phyloP scores from a whole-genome alignment of 2,113 vertebrate genomes.

The Marmota flaviventris region DNA sequence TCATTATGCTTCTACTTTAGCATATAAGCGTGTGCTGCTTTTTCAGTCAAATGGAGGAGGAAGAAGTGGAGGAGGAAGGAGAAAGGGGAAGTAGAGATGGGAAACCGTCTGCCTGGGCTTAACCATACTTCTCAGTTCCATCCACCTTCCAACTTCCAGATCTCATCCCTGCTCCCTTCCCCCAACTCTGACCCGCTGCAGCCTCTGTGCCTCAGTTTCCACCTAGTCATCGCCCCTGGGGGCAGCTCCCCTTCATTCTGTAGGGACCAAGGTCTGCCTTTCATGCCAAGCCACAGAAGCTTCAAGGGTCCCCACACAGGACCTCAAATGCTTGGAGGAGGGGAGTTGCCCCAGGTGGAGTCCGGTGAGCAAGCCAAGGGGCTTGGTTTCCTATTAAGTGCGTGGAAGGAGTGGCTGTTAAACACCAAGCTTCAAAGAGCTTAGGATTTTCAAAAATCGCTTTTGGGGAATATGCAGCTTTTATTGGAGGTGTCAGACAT shows the following conservation, averaged over 20 bases:
- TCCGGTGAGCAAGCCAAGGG: slow-evolving; percentile 50
- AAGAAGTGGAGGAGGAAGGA: neutral
- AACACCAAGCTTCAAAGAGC: slow-evolving; percentile 73
- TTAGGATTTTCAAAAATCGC: slow-evolving; percentile 74
- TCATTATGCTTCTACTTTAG: neutral
- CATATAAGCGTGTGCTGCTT: neutral
- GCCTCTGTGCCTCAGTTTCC: neutral
- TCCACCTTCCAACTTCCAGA: neutral
- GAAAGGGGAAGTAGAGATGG: neutral
- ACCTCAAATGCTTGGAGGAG: neutral
- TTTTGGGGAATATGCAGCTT: slow-evolving; percentile 75
- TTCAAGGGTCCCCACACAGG: neutral
- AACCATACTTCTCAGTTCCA: neutral
- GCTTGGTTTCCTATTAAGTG: slow-evolving; percentile 68
- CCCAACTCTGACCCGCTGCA: neutral
- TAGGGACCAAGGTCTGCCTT: neutral
- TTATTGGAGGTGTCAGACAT: slow-evolving; percentile 75
- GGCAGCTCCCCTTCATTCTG: neutral
- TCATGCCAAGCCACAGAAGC: slow-evolving; percentile 23
- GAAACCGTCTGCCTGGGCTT: neutral
- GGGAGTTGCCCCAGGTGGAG: neutral
- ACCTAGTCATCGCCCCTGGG: neutral
- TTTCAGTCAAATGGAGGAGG: neutral
- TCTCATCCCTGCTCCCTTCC: neutral
- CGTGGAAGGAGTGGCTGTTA: slow-evolving; percentile 62